Evolutionary conservation across 2,888 invertebrate species (phyloP).

Genomic region (Drosophila paranaensis): DNA sequence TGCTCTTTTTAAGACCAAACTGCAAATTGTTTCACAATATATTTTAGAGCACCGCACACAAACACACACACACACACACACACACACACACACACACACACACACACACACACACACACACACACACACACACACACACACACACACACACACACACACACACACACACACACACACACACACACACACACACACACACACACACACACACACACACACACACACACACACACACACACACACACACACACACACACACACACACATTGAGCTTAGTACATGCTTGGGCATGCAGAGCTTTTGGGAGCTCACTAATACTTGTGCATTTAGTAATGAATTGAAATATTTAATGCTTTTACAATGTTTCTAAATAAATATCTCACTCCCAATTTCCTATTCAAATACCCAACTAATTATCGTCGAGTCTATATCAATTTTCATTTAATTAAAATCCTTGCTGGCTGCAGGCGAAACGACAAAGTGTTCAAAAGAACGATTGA

Average conservation of each 20-base stretch:
- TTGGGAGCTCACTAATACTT: slow-evolving; percentile 6
- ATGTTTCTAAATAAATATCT: background rate
- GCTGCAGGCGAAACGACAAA: slow-evolving; percentile 32
- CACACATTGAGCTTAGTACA: background rate
- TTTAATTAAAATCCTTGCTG: slow-evolving; percentile 51
- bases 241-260: background rate
- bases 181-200: background rate
- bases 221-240: background rate
- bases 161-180: background rate
- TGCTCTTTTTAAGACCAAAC: background rate
- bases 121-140: background rate
- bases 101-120: background rate
- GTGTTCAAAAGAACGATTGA: slow-evolving; percentile 8
- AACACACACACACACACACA: background rate
- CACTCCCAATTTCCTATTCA: background rate
- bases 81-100: background rate
- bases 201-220: background rate
- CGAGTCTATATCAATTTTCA: slow-evolving; percentile 39
- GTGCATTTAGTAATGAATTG: slow-evolving; percentile 3
- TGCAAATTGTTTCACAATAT: background rate
- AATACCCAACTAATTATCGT: background rate
- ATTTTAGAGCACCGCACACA: no score
- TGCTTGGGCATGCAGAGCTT: background rate
- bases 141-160: background rate
- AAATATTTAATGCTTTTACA: background rate